phyloP scores from a whole-genome alignment of 2,113 vertebrate species.

The Orthonyx spaldingii region DNA sequence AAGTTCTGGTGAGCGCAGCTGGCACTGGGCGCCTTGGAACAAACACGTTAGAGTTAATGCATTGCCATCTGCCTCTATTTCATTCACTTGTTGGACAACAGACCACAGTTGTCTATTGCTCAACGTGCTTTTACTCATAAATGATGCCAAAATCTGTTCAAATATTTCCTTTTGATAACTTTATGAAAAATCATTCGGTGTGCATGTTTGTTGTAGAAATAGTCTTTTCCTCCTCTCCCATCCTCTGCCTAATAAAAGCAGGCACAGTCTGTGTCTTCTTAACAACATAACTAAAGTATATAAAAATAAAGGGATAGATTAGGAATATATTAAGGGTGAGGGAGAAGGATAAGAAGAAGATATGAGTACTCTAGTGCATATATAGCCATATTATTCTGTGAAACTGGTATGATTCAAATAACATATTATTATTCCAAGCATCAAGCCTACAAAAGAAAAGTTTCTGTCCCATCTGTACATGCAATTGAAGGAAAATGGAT shows the following conservation, averaged over 20 bases:
- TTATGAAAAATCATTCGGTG: background rate
- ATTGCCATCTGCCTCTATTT: background rate
- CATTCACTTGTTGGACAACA: constrained; percentile 8
- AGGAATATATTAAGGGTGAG: background rate
- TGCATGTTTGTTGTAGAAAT: background rate
- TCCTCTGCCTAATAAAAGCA: background rate
- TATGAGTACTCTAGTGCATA: background rate
- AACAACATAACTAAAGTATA: background rate
- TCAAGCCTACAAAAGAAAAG: background rate
- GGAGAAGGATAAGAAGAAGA: background rate
- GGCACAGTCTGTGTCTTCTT: background rate
- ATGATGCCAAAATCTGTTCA: background rate
- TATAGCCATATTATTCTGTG: background rate
- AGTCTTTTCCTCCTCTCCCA: background rate
- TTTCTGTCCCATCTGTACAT: background rate
- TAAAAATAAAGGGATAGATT: background rate
- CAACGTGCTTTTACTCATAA: background rate
- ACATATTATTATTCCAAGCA: background rate
- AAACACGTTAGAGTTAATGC: background rate
- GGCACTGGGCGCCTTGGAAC: background rate
- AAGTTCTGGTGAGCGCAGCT: background rate
- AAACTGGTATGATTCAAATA: background rate
- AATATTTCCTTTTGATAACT: background rate
- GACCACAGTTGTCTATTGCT: background rate
- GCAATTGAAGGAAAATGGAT: background rate